Evolutionary conservation across 2,797 vertebrate species (phyloP).

Genomic region (Brachyrhaphis roseni): DNA sequence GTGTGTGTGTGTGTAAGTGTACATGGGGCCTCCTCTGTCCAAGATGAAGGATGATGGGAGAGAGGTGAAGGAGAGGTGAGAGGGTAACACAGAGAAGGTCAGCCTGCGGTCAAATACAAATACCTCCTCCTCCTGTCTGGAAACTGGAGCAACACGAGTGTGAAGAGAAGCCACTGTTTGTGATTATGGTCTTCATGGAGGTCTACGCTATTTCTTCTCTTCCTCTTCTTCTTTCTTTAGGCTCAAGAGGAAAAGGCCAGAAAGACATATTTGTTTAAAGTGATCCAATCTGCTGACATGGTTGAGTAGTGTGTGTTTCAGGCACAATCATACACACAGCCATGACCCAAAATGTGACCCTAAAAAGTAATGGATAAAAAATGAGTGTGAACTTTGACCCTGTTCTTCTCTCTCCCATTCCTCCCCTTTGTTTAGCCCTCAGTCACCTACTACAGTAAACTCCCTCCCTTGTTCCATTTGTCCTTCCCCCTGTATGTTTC

Average conservation of each 20-base stretch:
- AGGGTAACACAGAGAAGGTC: conserved; percentile 67
- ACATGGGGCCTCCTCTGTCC: conserved; percentile 67
- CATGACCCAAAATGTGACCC: conserved; percentile 62
- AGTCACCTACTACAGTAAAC: conserved; percentile 22
- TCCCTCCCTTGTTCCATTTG: neutral
- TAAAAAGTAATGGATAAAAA: conserved; percentile 73
- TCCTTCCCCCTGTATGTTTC: neutral
- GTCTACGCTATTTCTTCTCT: neutral
- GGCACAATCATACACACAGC: conserved; percentile 30
- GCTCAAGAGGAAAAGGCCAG: neutral
- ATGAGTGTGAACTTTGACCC: conserved; percentile 65
- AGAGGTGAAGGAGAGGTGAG: conserved; percentile 77
- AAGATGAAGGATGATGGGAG: conserved; percentile 67
- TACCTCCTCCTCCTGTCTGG: conserved; percentile 25
- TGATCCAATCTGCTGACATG: conserved; percentile 25
- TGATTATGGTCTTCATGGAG: conserved; percentile 1
- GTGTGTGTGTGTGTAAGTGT: conserved; percentile 14
- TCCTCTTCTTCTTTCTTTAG: neutral
- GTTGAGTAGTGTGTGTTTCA: conserved; percentile 11
- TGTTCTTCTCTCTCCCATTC: conserved; percentile 15
- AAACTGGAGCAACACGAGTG: conserved; percentile 1
- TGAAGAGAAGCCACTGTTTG: conserved; percentile 6
- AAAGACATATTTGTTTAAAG: conserved; percentile 11
- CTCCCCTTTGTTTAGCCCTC: conserved; percentile 3
- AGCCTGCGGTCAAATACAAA: conserved; percentile 73